phyloP scores from a whole-genome alignment of 2,113 vertebrate genomes.

The Etheostoma spectabile region DNA sequence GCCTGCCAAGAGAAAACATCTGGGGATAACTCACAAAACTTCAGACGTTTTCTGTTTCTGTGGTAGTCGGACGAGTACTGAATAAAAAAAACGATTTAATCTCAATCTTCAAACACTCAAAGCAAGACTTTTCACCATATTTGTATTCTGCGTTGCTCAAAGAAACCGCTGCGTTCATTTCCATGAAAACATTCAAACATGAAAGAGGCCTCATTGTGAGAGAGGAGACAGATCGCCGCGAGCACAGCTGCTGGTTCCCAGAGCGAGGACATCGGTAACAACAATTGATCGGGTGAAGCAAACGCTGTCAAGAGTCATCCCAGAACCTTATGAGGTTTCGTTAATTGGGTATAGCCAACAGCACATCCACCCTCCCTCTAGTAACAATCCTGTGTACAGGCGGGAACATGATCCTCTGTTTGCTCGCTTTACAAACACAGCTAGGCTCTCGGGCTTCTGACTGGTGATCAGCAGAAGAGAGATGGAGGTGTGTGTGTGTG shows the following conservation, averaged over 20 bases:
- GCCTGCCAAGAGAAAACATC: not conserved
- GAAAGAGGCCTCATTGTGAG: constrained; percentile 11
- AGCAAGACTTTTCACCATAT: not conserved
- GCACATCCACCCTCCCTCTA: not conserved
- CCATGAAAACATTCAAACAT: constrained; percentile 13
- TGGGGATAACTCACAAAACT: not conserved
- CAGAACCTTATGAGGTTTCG: constrained; percentile 28
- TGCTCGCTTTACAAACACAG: constrained; percentile 7
- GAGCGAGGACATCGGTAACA: not conserved
- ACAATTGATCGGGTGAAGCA: constrained; percentile 28
- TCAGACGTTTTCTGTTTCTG: not conserved
- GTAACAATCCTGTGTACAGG: constrained; percentile 3
- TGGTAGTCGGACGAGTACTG: not conserved
- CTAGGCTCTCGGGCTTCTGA: not conserved
- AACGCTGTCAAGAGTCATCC: constrained; percentile 29
- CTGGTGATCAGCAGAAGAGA: constrained; percentile 5
- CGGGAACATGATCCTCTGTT: constrained; percentile 15
- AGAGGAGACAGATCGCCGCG: constrained; percentile 4
- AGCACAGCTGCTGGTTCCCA: not conserved
- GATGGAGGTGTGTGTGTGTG: not conserved
- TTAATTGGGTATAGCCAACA: constrained; percentile 2
- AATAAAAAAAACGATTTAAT: not conserved
- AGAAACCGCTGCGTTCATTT: not conserved
- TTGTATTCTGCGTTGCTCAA: not conserved
- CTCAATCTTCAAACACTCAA: not conserved